Base-by-base conservation (phyloP, 2,113 vertebrate genomes). In the Pseudonaja textilis region DNA sequence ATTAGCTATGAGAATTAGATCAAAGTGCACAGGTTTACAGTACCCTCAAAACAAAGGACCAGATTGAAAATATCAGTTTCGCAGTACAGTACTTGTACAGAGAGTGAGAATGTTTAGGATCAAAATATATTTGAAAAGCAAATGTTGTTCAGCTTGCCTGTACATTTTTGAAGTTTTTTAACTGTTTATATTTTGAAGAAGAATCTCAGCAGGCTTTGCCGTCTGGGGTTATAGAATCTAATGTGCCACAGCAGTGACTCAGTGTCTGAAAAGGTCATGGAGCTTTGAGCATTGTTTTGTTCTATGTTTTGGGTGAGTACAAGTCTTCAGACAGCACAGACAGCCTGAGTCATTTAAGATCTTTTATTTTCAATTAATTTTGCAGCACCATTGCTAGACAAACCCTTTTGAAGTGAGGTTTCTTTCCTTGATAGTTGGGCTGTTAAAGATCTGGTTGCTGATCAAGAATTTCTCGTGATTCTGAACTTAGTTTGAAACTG, bases 211-310 rank as follows among this genome's bases (percentile, higher is more conserved):
- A 85, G 22, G n/a, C 25, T 91, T n/a, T n/a, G 59, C 29, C 69
- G 11, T 52, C 14, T 89, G 93, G 42, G 45, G n/a, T 69, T 91
- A 20, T 81, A 74, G 85, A 91, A 57, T 88, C 29, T n/a, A 89
- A 47, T 91, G 39, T 89, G n/a, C 45, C 22, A 59, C 5, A 89
- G 45, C 86, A 91, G 69, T 93, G 93, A 91, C 25, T 93, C 59
- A 61, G 1, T 52, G 14, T 39, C 29, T 81, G 64, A 88, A 59
- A 85, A 91, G n/a, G 45, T 39, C 54, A 61, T 81, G 29, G 39
- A 14, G 88, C 12, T 85, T 89, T 85, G 9, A 64, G 56, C 0
- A 54, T 64, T 90, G 81, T 54, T 91, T 55, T 87, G 16, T 74
- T 59, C 29, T 52, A 25, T 59, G 87, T 89, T 91, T 61, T 61